These are phyloP conservation scores for Mirounga angustirostris DNA, from an alignment of 2,113 vertebrate genomes.

Conservation along the genomic window DNA sequence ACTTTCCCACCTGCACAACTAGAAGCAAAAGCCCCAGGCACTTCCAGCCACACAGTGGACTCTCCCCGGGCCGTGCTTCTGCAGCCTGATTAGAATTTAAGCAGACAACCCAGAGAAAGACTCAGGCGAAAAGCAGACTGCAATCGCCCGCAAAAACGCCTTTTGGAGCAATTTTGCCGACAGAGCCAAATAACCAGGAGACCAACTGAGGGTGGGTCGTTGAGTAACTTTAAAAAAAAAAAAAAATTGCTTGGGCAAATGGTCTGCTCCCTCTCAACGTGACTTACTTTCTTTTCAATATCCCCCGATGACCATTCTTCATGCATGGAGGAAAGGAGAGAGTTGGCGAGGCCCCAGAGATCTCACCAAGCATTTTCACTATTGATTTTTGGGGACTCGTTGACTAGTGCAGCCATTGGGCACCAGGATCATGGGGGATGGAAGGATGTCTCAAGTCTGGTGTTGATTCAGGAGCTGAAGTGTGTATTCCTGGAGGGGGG, in stretches of 20 bases:
- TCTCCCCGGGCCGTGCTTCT: not conserved
- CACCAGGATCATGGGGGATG: not conserved
- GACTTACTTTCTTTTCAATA: not conserved
- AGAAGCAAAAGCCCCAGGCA: rapidly evolving
- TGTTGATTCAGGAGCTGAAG: not conserved
- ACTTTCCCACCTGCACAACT: not conserved
- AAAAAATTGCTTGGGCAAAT: not conserved
- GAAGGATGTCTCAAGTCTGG: not conserved
- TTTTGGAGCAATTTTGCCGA: not conserved
- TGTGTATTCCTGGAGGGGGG: not conserved
- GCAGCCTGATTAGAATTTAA: not conserved
- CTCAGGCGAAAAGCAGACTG: rapidly evolving
- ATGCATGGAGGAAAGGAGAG: not conserved
- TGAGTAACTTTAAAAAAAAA: not conserved
- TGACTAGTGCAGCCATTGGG: conserved; percentile 42
- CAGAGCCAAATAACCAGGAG: not conserved
- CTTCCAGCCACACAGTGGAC: rapidly evolving
- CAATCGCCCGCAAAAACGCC: rapidly evolving
- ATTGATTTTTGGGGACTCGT: not conserved
- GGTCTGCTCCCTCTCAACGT: not conserved
- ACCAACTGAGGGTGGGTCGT: not conserved
- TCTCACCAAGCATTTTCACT: not conserved
- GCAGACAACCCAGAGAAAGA: not conserved
- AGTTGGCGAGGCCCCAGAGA: not conserved
- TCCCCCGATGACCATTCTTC: not conserved